Evolutionary conservation across 2,113 vertebrate species (phyloP).

Genomic region (Vanacampus margaritifer): DNA sequence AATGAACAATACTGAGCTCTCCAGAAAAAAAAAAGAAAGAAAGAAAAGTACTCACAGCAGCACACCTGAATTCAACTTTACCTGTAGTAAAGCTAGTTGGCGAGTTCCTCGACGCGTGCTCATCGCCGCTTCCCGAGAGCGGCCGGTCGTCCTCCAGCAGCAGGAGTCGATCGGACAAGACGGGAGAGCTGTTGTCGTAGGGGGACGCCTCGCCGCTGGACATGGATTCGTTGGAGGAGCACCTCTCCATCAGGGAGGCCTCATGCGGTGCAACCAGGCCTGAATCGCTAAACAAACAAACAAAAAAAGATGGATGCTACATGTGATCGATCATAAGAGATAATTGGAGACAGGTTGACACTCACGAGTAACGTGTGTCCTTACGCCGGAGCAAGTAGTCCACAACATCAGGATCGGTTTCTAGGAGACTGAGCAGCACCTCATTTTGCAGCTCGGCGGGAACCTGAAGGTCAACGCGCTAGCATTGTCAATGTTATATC

Average conservation of each 20-base stretch:
- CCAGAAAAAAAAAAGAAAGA: too few species aligned
- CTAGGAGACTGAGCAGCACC: conserved; percentile 88
- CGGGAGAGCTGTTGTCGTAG: conserved; percentile 95
- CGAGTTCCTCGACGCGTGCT: background rate
- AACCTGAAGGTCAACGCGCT: conserved; percentile 69
- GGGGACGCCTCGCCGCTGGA: conserved; percentile 95
- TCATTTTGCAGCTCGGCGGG: conserved; percentile 94
- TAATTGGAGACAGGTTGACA: conserved; percentile 33
- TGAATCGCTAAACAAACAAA: conserved; percentile 73
- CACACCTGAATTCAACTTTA: background rate
- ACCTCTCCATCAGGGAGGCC: conserved; percentile 78
- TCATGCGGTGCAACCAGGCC: conserved; percentile 70
- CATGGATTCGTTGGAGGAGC: conserved; percentile 85
- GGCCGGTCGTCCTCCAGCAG: conserved; percentile 19
- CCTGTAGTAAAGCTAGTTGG: background rate
- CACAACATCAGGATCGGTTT: conserved; percentile 93
- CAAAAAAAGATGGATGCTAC: background rate
- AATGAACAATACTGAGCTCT: too few species aligned
- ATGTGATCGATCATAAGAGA: background rate
- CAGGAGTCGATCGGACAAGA: conserved; percentile 78
- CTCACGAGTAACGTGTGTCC: conserved; percentile 87
- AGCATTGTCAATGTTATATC: background rate
- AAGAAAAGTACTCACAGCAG: background rate
- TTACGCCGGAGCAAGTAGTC: conserved; percentile 93
- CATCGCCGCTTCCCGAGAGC: background rate